phyloP scores from a whole-genome alignment of 2,797 vertebrate species.

The Lepus townsendii region DNA sequence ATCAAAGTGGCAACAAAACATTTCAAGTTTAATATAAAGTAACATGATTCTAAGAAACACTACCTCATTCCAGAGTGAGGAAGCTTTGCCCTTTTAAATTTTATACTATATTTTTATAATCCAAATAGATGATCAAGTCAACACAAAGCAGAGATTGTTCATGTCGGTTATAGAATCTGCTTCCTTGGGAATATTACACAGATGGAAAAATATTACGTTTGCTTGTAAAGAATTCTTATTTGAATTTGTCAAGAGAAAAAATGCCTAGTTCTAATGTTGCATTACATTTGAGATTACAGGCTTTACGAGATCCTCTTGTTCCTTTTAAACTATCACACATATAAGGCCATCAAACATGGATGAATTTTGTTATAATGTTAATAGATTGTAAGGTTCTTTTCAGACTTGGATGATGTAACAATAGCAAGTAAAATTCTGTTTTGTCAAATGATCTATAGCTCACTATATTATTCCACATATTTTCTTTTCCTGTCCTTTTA shows the following conservation, averaged over 20 bases:
- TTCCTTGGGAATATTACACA: not conserved
- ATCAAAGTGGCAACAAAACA: not conserved
- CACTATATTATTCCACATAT: not conserved
- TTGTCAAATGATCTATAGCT: not conserved
- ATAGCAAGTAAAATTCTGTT: not conserved
- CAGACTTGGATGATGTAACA: not conserved
- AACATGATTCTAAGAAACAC: not conserved
- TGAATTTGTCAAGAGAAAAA: not conserved
- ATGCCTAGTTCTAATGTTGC: slow-evolving; percentile 9
- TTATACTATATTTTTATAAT: not conserved
- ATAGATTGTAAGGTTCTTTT: not conserved
- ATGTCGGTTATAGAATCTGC: not conserved
- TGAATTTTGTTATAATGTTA: not conserved
- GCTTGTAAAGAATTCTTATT: not conserved
- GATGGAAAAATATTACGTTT: not conserved
- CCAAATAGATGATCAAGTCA: not conserved
- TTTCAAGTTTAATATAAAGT: not conserved
- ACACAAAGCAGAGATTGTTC: not conserved
- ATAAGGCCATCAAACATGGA: not conserved
- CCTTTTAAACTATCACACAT: not conserved
- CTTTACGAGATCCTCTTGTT: not conserved
- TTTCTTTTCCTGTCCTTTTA: not conserved
- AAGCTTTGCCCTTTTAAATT: not conserved
- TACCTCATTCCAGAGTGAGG: not conserved
- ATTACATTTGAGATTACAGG: not conserved